Conservation (phyloP, 1,140 invertebrate genomes). For the Lepidostoma basale region DNA sequence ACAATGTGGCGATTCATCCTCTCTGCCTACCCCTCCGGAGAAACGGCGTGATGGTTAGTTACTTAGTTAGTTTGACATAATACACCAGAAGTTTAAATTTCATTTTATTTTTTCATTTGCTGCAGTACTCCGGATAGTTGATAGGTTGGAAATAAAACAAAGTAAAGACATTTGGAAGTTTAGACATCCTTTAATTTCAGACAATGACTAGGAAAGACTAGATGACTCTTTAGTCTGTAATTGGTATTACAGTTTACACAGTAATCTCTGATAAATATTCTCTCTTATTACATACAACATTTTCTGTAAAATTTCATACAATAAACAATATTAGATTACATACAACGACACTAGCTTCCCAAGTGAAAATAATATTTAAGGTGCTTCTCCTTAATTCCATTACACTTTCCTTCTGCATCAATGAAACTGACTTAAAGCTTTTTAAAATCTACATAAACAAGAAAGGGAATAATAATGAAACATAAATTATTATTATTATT, state of each 20-base stretch:
- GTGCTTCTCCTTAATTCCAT: not conserved
- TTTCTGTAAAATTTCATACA: conserved; percentile 42
- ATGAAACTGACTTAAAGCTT: not conserved
- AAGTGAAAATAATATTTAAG: no score
- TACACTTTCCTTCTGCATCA: not conserved
- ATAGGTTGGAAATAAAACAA: not conserved
- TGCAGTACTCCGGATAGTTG: no score
- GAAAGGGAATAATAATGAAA: not conserved
- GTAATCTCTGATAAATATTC: conserved; percentile 5
- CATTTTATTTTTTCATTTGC: no score
- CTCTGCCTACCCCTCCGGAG: no score
- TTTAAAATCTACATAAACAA: not conserved
- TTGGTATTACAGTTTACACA: conserved; percentile 39
- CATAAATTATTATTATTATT: not conserved
- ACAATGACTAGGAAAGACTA: conserved; percentile 43
- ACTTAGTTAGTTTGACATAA: no score
- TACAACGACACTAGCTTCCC: not conserved
- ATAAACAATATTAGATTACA: conserved; percentile 36
- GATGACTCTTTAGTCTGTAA: conserved; percentile 29
- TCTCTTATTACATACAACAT: conserved; percentile 27
- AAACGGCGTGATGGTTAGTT: no score
- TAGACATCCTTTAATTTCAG: conserved; percentile 26
- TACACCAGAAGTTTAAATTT: no score
- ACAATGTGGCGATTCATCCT: no score
- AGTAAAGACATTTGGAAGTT: not conserved